Percentiles rank a stretch among this genome's conserved stretches.
Conservation (phyloP, 2,888 invertebrate genomes). For the Apodemia mormo region DNA sequence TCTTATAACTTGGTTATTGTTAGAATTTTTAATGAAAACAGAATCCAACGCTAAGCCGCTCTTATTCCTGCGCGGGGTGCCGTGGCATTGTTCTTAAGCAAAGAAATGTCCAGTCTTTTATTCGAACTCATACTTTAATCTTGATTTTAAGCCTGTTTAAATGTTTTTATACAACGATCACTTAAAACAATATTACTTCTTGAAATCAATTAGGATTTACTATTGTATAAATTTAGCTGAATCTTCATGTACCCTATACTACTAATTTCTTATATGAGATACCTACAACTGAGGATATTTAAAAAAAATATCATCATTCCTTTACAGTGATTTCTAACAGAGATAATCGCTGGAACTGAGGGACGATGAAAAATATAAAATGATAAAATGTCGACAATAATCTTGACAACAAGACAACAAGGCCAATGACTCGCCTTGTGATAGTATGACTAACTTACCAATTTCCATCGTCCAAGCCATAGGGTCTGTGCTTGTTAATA, state of each 20-base stretch:
- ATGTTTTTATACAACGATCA: conserved; percentile 15
- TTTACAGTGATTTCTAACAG: too few species aligned
- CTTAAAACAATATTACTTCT: conserved; percentile 13
- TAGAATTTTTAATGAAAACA: conserved; percentile 16
- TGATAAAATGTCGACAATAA: too few species aligned
- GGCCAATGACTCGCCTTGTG: too few species aligned
- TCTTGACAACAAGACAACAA: too few species aligned
- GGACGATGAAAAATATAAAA: too few species aligned
- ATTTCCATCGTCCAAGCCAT: too few species aligned
- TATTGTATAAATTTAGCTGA: background rate
- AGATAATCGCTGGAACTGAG: too few species aligned
- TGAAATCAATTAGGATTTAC: background rate
- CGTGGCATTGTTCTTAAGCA: conserved; percentile 24
- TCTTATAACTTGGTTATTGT: conserved; percentile 16
- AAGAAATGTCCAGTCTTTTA: conserved; percentile 26
- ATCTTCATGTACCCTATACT: background rate
- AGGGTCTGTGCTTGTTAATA: too few species aligned
- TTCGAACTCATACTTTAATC: conserved; percentile 25
- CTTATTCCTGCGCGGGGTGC: background rate
- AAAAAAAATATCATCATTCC: too few species aligned
- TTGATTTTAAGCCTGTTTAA: conserved; percentile 26
- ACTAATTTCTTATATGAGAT: too few species aligned
- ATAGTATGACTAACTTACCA: too few species aligned
- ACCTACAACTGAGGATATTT: too few species aligned
- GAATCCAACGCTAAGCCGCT: conserved; percentile 15